Conservation (phyloP, 2,888 invertebrate genomes). For the Agrochola lota region DNA sequence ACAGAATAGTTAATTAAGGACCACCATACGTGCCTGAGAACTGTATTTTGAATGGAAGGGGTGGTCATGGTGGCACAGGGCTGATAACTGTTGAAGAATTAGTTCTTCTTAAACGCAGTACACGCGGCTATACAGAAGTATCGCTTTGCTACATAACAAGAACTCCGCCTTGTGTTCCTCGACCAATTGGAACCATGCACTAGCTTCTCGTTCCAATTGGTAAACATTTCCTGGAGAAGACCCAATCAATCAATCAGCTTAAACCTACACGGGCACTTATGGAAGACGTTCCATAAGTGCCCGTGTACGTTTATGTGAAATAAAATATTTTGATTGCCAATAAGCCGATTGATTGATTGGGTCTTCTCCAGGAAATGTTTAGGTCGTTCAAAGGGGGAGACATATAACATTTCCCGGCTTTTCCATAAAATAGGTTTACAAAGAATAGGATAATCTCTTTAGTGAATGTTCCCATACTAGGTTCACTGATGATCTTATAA, state of each 20-base stretch:
- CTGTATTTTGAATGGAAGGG: neutral
- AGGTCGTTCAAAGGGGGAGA: neutral
- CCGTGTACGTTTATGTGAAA: too few species aligned
- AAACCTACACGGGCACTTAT: too few species aligned
- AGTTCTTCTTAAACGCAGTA: neutral
- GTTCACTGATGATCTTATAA: neutral
- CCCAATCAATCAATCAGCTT: too few species aligned
- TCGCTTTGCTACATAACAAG: neutral
- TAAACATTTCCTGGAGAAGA: too few species aligned
- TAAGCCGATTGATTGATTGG: too few species aligned
- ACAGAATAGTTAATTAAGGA: slow-evolving; percentile 37
- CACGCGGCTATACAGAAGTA: neutral
- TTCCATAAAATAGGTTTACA: neutral
- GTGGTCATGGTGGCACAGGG: neutral
- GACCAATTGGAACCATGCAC: too few species aligned
- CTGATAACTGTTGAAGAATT: neutral
- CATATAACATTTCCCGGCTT: too few species aligned
- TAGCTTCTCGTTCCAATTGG: too few species aligned
- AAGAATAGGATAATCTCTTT: neutral
- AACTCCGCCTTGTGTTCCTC: neutral
- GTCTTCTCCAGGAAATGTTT: too few species aligned
- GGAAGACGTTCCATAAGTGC: too few species aligned
- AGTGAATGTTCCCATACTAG: too few species aligned
- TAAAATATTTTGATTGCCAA: too few species aligned
- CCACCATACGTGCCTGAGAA: slow-evolving; percentile 7